phyloP scores from a whole-genome alignment of 2,113 vertebrate species.

The Eulemur macaco region DNA sequence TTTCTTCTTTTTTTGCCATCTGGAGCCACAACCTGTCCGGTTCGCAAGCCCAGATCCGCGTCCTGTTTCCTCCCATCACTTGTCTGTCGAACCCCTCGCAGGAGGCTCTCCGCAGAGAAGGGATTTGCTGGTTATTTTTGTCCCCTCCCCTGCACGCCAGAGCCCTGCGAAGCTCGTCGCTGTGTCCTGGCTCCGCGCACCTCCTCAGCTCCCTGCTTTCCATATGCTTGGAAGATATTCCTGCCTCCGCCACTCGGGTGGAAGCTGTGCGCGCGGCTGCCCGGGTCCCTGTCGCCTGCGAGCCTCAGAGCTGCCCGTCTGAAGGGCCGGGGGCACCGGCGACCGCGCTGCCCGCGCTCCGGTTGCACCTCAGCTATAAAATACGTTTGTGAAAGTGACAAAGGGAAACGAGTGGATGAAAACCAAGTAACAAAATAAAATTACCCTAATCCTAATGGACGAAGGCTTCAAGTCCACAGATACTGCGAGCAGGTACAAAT shows the following conservation, averaged over 20 bases:
- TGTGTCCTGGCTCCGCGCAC: slow-evolving; percentile 21
- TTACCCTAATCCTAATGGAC: neutral
- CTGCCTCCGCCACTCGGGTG: neutral
- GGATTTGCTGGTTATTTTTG: slow-evolving; percentile 60
- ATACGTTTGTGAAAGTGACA: neutral
- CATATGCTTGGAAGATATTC: slow-evolving; percentile 34
- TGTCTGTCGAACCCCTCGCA: slow-evolving; percentile 37
- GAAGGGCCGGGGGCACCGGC: neutral
- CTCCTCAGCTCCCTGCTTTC: neutral
- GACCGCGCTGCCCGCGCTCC: neutral
- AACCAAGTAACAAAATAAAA: neutral
- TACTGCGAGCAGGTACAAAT: neutral
- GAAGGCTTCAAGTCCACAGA: neutral
- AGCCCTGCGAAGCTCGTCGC: neutral
- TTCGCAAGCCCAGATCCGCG: slow-evolving; percentile 66
- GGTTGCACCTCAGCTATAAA: neutral
- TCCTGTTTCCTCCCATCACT: slow-evolving; percentile 66
- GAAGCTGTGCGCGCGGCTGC: fast-evolving
- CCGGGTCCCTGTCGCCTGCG: neutral
- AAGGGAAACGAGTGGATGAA: neutral
- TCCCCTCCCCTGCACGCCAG: neutral
- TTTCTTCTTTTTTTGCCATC: slow-evolving; percentile 75
- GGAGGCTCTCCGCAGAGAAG: slow-evolving; percentile 46
- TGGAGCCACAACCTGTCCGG: slow-evolving; percentile 81
- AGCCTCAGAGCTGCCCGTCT: neutral